Percentiles rank a stretch among this genome's conserved stretches.
Evolutionary conservation across 2,113 vertebrate species (phyloP).

Genomic region (Poecilia latipinna): DNA sequence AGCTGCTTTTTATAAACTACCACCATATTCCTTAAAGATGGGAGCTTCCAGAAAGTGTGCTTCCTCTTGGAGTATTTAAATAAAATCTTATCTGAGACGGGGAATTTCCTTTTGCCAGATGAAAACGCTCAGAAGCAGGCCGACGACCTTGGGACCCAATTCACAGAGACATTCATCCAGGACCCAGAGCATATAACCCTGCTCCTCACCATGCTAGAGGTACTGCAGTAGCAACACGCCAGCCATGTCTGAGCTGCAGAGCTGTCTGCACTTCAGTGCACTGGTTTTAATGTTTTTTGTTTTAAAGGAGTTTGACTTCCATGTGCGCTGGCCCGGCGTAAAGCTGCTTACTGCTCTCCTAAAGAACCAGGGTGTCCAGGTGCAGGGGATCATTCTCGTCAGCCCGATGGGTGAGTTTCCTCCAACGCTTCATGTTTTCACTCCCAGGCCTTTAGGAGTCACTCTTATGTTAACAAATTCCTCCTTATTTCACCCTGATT

Average conservation of each 20-base stretch:
- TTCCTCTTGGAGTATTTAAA: not conserved
- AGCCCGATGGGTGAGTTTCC: constrained; percentile 93
- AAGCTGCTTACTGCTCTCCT: constrained; percentile 92
- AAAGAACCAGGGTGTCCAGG: constrained; percentile 89
- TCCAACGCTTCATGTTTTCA: not conserved
- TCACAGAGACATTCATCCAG: constrained; percentile 93
- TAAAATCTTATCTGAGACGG: constrained; percentile 3
- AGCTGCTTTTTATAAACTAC: too few species aligned
- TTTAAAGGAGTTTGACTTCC: constrained; percentile 96
- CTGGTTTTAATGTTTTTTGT: not conserved
- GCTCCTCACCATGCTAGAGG: constrained; percentile 90
- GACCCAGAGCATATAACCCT: constrained; percentile 93
- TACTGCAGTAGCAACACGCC: constrained; percentile 50
- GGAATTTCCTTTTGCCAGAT: constrained; percentile 76
- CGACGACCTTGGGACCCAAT: constrained; percentile 92
- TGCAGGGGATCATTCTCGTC: constrained; percentile 95
- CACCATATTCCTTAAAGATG: too few species aligned
- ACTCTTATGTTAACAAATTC: not conserved
- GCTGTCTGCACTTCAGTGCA: not conserved
- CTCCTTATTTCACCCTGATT: not conserved
- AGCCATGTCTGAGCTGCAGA: not conserved
- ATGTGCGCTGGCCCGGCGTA: constrained; percentile 96
- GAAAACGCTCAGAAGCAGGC: constrained; percentile 88
- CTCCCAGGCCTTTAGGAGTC: not conserved
- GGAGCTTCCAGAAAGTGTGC: not conserved